Evolutionary conservation across 2,113 vertebrate species (phyloP).

Genomic region (Plecturocebus donacophilus): DNA sequence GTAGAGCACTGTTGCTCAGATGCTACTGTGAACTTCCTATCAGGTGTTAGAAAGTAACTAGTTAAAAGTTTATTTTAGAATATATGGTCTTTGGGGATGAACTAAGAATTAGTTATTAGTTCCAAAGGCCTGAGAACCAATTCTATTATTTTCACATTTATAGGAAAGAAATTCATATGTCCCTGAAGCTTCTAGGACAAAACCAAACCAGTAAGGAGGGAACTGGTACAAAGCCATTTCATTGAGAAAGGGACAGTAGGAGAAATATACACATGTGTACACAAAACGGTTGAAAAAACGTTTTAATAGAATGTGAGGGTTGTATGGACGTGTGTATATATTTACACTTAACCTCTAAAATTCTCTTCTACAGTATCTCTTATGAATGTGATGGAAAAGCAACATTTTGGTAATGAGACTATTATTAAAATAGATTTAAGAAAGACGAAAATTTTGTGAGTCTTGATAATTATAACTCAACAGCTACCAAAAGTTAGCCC

Average conservation of each 20-base stretch:
- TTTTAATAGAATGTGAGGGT: background rate
- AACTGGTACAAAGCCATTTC: background rate
- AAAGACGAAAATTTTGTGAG: conserved; percentile 62
- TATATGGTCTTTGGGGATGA: conserved; percentile 19
- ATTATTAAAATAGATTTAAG: conserved; percentile 73
- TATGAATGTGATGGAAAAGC: background rate
- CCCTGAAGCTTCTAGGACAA: background rate
- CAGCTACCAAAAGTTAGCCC: conserved; percentile 68
- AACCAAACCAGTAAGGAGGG: conserved; percentile 18
- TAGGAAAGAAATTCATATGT: background rate
- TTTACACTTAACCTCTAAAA: background rate
- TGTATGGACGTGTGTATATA: background rate
- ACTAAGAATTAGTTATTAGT: conserved; percentile 52
- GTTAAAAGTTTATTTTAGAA: conserved; percentile 63
- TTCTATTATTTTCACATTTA: conserved; percentile 69
- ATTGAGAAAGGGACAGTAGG: background rate
- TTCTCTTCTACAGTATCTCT: background rate
- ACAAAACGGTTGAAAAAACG: background rate
- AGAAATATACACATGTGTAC: background rate
- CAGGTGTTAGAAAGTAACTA: background rate
- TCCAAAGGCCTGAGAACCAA: conserved; percentile 56
- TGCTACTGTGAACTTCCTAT: conserved; percentile 38
- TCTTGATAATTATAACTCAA: conserved; percentile 70
- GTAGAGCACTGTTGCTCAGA: conserved; percentile 38
- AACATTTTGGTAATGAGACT: conserved; percentile 48